These are phyloP conservation scores for Acrocera orbiculus DNA, from an alignment of 2,888 invertebrate genomes.

Conservation along the genomic window DNA sequence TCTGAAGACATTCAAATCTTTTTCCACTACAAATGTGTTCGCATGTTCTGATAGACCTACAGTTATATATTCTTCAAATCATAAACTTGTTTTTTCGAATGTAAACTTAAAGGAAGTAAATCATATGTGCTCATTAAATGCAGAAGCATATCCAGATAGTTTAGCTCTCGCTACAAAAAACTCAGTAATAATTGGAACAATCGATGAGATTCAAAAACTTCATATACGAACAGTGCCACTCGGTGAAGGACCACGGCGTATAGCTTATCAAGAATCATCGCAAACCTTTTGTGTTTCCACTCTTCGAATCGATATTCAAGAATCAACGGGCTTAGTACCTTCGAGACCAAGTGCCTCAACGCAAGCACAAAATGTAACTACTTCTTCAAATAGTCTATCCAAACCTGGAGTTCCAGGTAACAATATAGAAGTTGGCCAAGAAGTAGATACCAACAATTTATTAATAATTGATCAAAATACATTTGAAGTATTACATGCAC, in stretches of 20 bases:
- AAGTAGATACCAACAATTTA: conserved; percentile 78
- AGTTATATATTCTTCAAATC: conserved; percentile 97
- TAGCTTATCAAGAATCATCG: conserved; percentile 85
- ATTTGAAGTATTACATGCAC: conserved; percentile 89
- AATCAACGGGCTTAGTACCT: conserved; percentile 49
- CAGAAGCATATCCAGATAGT: conserved; percentile 86
- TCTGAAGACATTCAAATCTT: conserved; percentile 70
- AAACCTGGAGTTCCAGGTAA: conserved; percentile 28
- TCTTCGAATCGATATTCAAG: conserved; percentile 73
- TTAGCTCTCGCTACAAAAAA: conserved; percentile 31
- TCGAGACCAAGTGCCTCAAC: conserved; percentile 60
- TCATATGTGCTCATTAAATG: conserved; percentile 95
- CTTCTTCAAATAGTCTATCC: conserved; percentile 37
- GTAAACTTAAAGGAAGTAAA: conserved; percentile 89
- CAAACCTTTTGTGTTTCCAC: conserved; percentile 91
- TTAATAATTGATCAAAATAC: conserved; percentile 91
- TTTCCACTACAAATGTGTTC: conserved; percentile 90
- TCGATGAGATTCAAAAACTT: conserved; percentile 95
- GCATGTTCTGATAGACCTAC: conserved; percentile 98
- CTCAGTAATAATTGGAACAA: conserved; percentile 72
- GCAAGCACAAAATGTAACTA: conserved; percentile 46
- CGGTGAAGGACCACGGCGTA: conserved; percentile 83
- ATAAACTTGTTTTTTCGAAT: conserved; percentile 96
- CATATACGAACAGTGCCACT: conserved; percentile 92
- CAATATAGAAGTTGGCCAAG: conserved; percentile 45